Base-by-base conservation (phyloP, 1,140 invertebrate species). In the Drosophila baimaii region DNA sequence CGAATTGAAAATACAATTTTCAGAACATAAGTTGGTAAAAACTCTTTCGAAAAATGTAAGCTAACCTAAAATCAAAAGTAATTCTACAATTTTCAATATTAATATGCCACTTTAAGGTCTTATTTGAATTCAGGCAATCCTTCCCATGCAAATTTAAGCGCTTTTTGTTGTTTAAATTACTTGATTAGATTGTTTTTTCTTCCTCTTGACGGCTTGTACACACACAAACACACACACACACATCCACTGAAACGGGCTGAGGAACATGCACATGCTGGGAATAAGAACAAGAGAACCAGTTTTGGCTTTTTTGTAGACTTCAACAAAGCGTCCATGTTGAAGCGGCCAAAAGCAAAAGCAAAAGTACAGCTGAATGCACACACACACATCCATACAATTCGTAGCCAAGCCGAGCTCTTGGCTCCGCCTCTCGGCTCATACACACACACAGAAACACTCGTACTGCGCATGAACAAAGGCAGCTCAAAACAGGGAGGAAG, bases 281-380 rank as follows among this genome's bases (percentile, higher is more conserved):
- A 78, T 68, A 72, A 90, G 80, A 90, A 90, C 77, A 80, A 82
- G 61, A 77, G 70, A 89, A 89, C 84, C 80, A 68, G 85, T 89
- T 86, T 66, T 80, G 46, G 27, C 54, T 35, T 62, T 79, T 70
- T 63, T 58, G 57, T 63, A 57, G 46, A 80, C 63, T 72, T 17
- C n/a, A 76, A 75, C 66, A 57, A 73, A 79, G 75, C 75, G 78
- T 91, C 89, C 89, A 90, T 90, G 55, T 91, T 90, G 66, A 77
- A 84, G 57, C 59, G 43, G 44, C 55, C 64, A 80, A 80, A 80
- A 68, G 63, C 59, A 73, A 78, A 81, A 65, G 57, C 59, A 71
- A 19, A 57, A 71, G 51, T 52, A 52, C 31, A 63, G 23, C 63
- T 27, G 55, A 63, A 69, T 49, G 39, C 39, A 65, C 21, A 55